Base-by-base conservation (phyloP, 1,140 invertebrate species). In the Pentalonia nigronervosa region DNA sequence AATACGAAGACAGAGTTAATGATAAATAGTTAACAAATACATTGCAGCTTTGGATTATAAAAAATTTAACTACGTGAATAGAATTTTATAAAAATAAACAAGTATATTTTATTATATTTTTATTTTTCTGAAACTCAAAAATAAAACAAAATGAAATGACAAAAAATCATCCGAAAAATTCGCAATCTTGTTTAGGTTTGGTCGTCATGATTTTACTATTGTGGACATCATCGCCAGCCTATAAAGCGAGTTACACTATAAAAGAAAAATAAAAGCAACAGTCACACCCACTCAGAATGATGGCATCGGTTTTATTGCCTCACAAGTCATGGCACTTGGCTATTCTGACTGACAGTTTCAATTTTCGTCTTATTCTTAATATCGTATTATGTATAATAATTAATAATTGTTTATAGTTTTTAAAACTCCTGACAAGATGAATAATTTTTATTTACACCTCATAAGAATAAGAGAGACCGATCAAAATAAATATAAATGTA, bases 171-270 rank as follows among this genome's bases (percentile, higher is more conserved):
- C 53, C 20, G 7, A 67, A 90, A 53, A 90, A 21, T 36, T 90
- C 30, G 8, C 48, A 90, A 90, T 90, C 50, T 90, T 56, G 23
- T 90, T 56, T 30, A 45, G 88, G 25, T 45, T 56, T 8, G 30
- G 88, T 56, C 30, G 34, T 90, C 48, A 7, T 56, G 53, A 56
- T 90, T 90, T 90, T 90, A 90, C 34, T 50, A 56, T 90, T 41
- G 88, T 56, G 48, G 88, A 53, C 88, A 56, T 90, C 88, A 36
- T 76, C 34, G 50, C 50, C 34, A 30, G 48, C 88, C 88, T 90
- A 90, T 90, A 90, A 53, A 90, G 88, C 30, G 50, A 90, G 48
- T 53, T 90, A 56, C 56, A 90, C 88, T 90, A 90, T 90, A 90
- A 90, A 90, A 90, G 21, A 30, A 90, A 90, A 90, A 90, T 90